Base-by-base conservation (phyloP, 1,140 invertebrate species). In the Helicoverpa zea region DNA sequence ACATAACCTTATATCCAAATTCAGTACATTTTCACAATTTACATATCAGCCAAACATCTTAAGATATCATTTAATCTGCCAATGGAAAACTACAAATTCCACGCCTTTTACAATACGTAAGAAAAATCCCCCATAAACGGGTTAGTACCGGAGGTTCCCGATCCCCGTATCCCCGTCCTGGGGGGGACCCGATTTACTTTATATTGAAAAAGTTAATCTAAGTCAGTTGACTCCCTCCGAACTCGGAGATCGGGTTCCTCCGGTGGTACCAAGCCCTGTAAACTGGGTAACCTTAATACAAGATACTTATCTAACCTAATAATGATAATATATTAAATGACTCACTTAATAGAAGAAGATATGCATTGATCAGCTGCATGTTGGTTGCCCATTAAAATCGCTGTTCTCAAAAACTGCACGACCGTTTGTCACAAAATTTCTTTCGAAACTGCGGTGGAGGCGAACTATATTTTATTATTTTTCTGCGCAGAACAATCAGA, bases 401-500 rank as follows among this genome's bases (percentile, higher is more conserved):
- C 9, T 30, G 16, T 63, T 43, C 2, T 23, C 2, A 23, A 30
- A 47, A 16, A 10, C 16, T 35, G 59, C 63, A 68, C 61, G 29
- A 78, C 63, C n/a, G 18, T 54, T 63, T 3, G 4, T 14, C 43
- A 78, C 30, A n/a, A 47, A 52, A 47, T 35, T 30, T 47, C 76
- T n/a, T 56, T 43, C 66, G 30, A 56, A 68, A 23, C n/a, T 76
- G 49, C 5, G 11, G 7, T 5, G 10, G 23, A 1, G 23, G 0
- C 23, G 23, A 23, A 23, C 23, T 23, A 63, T 66, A 77, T 64
- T 13, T 18, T 56, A 35, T 11, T 54, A 14, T 56, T 76, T 63
- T 63, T 66, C 63, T 66, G 18, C 63, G 51, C 51, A 78, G 63
- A 78, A 78, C 7, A 66, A 43, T 23, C 51, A 56, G 76, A 78